Evolutionary conservation across 2,888 invertebrate species (phyloP).

Genomic region (Candidula unifasciata): DNA sequence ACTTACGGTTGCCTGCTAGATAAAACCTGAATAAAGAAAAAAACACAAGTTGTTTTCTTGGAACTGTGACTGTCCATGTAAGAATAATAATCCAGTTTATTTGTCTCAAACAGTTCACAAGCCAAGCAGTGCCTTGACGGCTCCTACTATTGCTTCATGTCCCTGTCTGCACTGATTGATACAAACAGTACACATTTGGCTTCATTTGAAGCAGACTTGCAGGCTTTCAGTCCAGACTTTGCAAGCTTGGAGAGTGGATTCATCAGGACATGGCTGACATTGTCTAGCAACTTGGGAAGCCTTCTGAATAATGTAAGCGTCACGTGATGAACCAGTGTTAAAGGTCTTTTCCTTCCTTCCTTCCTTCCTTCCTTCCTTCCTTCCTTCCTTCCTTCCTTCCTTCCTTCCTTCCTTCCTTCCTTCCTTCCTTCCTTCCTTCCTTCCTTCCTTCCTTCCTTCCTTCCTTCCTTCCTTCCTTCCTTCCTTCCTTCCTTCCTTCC

Average conservation of each 20-base stretch:
- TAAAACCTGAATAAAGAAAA: too few relatives aligned
- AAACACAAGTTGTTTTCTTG: neutral
- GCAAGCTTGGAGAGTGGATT: conserved; percentile 1
- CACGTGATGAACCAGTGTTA: too few relatives aligned
- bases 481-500: neutral
- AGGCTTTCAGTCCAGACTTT: conserved; percentile 21
- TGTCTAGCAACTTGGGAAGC: conserved; percentile 22
- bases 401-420: neutral
- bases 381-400: neutral
- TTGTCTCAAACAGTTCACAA: neutral
- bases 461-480: conserved; percentile 3
- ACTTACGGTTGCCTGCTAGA: too few relatives aligned
- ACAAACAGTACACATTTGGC: neutral
- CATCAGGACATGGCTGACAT: conserved; percentile 5
- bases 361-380: neutral
- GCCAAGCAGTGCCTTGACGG: conserved; percentile 32
- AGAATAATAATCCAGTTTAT: neutral
- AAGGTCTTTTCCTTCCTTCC: neutral
- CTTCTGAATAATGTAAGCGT: conserved; percentile 3
- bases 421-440: neutral
- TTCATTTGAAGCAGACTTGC: neutral
- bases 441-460: neutral
- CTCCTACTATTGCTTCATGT: conserved; percentile 35
- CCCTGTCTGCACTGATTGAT: conserved; percentile 1
- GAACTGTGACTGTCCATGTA: neutral